A percentile compares a stretch with the other conserved stretches of the same genome.
phyloP scores from a whole-genome alignment of 1,140 invertebrate genomes.

The Saccostrea cuccullata region DNA sequence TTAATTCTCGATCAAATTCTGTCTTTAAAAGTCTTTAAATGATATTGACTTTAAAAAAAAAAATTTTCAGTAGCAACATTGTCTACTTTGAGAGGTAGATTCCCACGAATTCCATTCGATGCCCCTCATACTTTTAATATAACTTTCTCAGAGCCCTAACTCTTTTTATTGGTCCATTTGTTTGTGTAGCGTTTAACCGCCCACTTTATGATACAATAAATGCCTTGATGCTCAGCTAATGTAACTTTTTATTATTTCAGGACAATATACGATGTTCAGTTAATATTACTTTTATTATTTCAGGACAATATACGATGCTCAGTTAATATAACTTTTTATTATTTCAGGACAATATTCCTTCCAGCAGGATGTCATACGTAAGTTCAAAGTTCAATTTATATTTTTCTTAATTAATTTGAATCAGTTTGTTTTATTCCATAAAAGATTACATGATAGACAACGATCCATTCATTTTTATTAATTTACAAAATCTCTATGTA shows the following conservation, averaged over 20 bases:
- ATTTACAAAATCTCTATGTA: not conserved
- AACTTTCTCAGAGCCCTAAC: not conserved
- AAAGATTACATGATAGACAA: not conserved
- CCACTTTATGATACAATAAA: slow-evolving; percentile 10
- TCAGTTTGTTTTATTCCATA: not conserved
- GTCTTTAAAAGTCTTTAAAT: too few species aligned
- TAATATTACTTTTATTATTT: not conserved
- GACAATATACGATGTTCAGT: not conserved
- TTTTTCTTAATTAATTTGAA: not conserved
- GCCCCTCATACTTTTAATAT: not conserved
- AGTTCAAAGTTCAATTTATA: not conserved
- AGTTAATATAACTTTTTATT: not conserved
- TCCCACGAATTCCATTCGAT: too few species aligned
- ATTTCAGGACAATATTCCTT: not conserved
- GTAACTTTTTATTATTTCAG: slow-evolving; percentile 4
- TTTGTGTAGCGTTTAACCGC: not conserved
- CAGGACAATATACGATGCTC: not conserved
- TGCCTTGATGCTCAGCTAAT: not conserved
- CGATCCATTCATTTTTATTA: not conserved
- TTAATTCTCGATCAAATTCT: too few species aligned
- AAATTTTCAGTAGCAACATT: too few species aligned
- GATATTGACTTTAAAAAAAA: too few species aligned
- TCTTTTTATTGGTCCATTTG: not conserved
- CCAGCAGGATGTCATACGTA: slow-evolving; percentile 1
- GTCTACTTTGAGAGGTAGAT: too few species aligned